Conservation (phyloP, 2,888 invertebrate species). For the Urechis unicinctus region DNA sequence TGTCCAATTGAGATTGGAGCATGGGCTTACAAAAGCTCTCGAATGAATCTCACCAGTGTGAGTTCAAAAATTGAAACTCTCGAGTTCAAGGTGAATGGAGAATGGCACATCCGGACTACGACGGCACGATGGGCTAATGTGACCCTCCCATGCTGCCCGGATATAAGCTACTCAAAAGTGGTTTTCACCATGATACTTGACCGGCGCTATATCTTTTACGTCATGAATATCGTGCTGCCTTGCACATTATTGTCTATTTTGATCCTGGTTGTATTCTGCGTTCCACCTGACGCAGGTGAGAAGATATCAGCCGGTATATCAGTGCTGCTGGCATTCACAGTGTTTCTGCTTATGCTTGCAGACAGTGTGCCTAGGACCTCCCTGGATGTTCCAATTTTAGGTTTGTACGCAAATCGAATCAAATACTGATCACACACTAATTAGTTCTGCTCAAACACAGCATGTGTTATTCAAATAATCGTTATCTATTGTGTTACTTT, state of each 20-base stretch:
- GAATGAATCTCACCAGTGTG: conserved; percentile 20
- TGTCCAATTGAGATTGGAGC: conserved; percentile 21
- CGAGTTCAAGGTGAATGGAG: conserved; percentile 20
- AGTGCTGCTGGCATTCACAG: conserved; percentile 23
- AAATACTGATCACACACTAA: too few relatives aligned
- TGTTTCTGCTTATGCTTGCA: conserved; percentile 21
- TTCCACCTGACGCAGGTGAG: conserved; percentile 31
- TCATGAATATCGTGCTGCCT: conserved; percentile 23
- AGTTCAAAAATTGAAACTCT: conserved; percentile 8
- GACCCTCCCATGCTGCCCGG: conserved; percentile 16
- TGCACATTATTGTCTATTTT: conserved; percentile 17
- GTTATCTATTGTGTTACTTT: too few relatives aligned
- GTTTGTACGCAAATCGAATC: too few relatives aligned
- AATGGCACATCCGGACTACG: conserved; percentile 18
- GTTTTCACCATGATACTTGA: conserved; percentile 16
- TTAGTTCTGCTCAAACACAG: too few relatives aligned
- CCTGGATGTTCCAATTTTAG: conserved; percentile 18
- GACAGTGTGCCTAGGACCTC: conserved; percentile 21
- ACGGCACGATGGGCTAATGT: conserved; percentile 16
- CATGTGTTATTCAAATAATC: too few relatives aligned
- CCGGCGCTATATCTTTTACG: conserved; percentile 17
- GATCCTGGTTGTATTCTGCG: conserved; percentile 24
- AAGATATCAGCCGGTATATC: conserved; percentile 21
- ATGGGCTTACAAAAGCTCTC: conserved; percentile 20
- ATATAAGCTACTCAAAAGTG: conserved; percentile 21